Conservation (phyloP, 2,797 vertebrate genomes). For the Lepus oiostolus region DNA sequence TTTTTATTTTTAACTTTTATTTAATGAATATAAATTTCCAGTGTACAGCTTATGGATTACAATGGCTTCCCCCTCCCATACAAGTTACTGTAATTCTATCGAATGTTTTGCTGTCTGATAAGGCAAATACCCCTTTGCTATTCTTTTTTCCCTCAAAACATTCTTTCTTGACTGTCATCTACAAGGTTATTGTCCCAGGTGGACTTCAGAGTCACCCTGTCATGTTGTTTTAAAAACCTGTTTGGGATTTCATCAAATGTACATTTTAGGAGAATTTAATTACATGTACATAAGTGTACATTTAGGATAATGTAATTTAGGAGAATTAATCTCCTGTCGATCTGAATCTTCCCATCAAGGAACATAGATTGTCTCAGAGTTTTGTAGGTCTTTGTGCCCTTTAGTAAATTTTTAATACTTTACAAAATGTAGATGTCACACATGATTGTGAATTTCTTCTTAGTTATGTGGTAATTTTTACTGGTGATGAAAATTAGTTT, state of each 20-base stretch:
- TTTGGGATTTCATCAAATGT: background rate
- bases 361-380: background rate
- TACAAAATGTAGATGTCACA: background rate
- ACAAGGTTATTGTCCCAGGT: background rate
- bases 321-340: background rate
- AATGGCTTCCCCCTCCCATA: too few species aligned
- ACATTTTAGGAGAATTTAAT: background rate
- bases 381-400: background rate
- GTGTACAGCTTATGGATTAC: too few species aligned
- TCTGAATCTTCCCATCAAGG: background rate
- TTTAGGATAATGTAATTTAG: too few species aligned
- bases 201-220: background rate
- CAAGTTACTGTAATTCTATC: background rate
- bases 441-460: background rate
- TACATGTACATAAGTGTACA: too few species aligned
- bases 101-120: background rate
- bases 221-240: background rate
- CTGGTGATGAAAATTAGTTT: background rate
- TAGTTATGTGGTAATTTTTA: conserved; percentile 38
- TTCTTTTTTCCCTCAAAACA: background rate
- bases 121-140: background rate
- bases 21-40: too few species aligned
- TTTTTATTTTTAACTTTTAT: too few species aligned
- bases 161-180: background rate
- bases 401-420: background rate